Conservation (phyloP, 2,113 vertebrate species). For the Bos taurus region ARS-UCD2.0 NC_037351.1:8814501-8815000, state of each 20-base stretch:
- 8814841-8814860: background rate
- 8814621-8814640: conserved; percentile 1
- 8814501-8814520: conserved; percentile 41
- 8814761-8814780: background rate
- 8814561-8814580: background rate
- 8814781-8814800: background rate
- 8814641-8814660: background rate
- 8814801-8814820: background rate
- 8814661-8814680: background rate
- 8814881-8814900: background rate
- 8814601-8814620: background rate
- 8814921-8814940: background rate
- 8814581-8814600: background rate
- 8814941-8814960: background rate
- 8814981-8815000: background rate
- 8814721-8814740: background rate
- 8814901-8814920: background rate
- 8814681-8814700: background rate
- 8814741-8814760: background rate
- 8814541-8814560: conserved; percentile 29
- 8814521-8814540: background rate
- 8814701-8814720: background rate
- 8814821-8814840: background rate
- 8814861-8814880: background rate
- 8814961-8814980: background rate